These are phyloP conservation scores for Petrocephalus sullivani DNA, from an alignment of 2,797 vertebrate genomes.

Conservation along the genomic window DNA sequence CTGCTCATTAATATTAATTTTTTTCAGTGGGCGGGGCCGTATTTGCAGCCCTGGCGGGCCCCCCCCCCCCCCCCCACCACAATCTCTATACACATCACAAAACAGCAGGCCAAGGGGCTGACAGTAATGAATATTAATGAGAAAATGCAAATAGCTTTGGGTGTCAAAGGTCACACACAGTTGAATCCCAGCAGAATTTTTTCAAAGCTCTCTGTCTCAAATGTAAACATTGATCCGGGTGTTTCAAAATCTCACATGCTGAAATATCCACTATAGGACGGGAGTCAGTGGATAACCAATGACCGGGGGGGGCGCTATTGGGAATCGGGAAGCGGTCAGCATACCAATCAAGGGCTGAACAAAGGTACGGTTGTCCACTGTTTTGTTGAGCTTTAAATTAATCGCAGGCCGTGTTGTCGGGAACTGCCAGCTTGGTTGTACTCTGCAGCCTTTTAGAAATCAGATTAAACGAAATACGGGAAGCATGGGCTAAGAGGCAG, in stretches of 20 bases:
- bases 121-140: slow-evolving; percentile 30
- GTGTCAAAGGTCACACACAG: slow-evolving; percentile 5
- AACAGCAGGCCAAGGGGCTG: slow-evolving; percentile 27
- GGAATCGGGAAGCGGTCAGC: not conserved
- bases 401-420: not conserved
- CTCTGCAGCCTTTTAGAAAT: not conserved
- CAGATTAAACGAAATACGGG: not conserved
- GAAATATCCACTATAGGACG: slow-evolving; percentile 15
- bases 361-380: slow-evolving; percentile 6
- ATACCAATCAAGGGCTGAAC: slow-evolving; percentile 8
- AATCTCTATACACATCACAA: slow-evolving; percentile 34
- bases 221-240: slow-evolving; percentile 8
- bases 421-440: slow-evolving; percentile 9
- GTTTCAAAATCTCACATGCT: slow-evolving; percentile 12
- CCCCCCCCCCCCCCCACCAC: slow-evolving; percentile 12
- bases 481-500: not conserved
- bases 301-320: not conserved
- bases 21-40: slow-evolving; percentile 35
- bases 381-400: slow-evolving; percentile 9
- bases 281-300: not conserved
- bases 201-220: not conserved
- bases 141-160: slow-evolving; percentile 1
- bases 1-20: slow-evolving; percentile 41
- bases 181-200: slow-evolving; percentile 19
- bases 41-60: slow-evolving; percentile 25